Evolutionary conservation across 2,797 vertebrate species (phyloP).

Genomic region (Myripristis murdjan): DNA sequence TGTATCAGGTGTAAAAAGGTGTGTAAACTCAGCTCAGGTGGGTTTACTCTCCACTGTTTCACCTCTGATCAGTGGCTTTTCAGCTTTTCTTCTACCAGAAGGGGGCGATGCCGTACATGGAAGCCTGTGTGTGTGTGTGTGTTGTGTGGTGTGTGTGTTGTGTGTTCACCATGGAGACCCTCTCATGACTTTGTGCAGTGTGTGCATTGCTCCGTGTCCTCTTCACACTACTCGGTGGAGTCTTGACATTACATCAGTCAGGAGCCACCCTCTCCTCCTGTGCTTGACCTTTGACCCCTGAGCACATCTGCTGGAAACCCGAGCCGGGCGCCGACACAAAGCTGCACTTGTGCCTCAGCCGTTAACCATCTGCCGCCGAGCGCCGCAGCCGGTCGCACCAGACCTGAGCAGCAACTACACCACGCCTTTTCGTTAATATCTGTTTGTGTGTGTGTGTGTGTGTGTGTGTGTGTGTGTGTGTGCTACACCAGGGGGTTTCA

Average conservation of each 20-base stretch:
- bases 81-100: background rate
- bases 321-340: slow-evolving; percentile 48
- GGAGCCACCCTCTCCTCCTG: background rate
- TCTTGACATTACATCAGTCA: background rate
- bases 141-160: background rate
- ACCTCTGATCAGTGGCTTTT: too few relatives aligned
- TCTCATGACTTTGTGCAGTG: background rate
- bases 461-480: too few relatives aligned
- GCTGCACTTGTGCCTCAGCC: slow-evolving; percentile 26
- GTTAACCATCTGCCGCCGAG: too few relatives aligned
- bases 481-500: too few relatives aligned
- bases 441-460: too few relatives aligned
- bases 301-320: slow-evolving; percentile 62
- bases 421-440: too few relatives aligned
- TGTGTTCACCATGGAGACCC: background rate
- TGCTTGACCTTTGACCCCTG: slow-evolving; percentile 42
- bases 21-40: too few relatives aligned
- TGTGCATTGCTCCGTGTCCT: background rate
- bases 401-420: too few relatives aligned
- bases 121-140: background rate
- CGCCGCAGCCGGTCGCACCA: too few relatives aligned
- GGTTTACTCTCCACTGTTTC: too few relatives aligned
- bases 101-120: background rate
- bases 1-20: too few relatives aligned
- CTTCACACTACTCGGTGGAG: background rate